Base-by-base conservation (phyloP, 2,888 invertebrate genomes). In the Drosophila suboccidentalis region DNA sequence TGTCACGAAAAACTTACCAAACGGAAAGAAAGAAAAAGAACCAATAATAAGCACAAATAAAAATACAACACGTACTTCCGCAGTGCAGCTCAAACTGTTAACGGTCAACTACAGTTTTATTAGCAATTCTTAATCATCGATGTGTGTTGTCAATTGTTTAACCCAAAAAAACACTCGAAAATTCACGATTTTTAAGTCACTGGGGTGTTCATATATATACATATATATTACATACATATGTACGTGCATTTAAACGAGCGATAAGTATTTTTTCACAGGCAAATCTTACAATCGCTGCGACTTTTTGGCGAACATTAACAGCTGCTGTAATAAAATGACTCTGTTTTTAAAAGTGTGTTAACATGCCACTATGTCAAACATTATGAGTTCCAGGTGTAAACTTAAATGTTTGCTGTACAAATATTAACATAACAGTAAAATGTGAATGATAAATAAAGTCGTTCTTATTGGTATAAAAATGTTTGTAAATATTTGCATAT, bases 1-100 rank as follows among this genome's bases (percentile, higher is more conserved):
- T 85, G 78, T 82, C 86, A 85, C 86, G 86, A 73, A 71, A 36
- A 70, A 73, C 13, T 50, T 19, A 44, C 44, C 55, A 63, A 82
- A 73, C 60, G 69, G 22, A 22, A 22, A 19, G 68, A 55, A 67
- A 64, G 43, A 38, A 54, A 60, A 53, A 71, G 39, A 57, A 43
- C 47, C 47, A 19, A 68, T 61, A 62, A 73, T 76, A 76, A 68
- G 53, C 66, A 15, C 43, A 55, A 77, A 58, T 41, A 44, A 50
- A 57, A 64, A 64, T 38, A 67, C 39, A 76, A 73, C 76, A 82
- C 71, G 78, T 81, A 65, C 55, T 82, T 82, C 82, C 82, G 84
- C 61, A 66, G 46, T 58, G 54, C 38, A 38, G 13, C 38, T 26
- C 19, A 50, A 72, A 57, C 51, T 61, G 59, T 39, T 19, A 22